phyloP scores from a whole-genome alignment of 2,113 vertebrate species.

The Neoarius graeffei region DNA sequence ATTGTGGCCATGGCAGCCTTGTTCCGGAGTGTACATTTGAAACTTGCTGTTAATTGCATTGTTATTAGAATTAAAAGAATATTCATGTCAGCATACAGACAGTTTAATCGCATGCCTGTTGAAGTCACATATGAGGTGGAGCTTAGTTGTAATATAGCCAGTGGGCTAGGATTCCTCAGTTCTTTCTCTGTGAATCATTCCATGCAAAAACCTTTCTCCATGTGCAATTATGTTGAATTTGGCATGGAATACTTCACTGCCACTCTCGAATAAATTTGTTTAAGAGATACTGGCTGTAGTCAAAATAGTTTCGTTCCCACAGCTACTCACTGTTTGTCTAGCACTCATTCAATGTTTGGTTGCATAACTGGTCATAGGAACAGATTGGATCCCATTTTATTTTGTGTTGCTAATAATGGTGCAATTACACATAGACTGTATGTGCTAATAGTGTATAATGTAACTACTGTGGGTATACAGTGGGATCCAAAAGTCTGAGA shows the following conservation, averaged over 20 bases:
- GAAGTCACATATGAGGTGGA: neutral
- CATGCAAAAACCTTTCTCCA: neutral
- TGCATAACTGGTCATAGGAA: neutral
- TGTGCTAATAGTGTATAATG: neutral
- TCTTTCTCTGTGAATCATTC: conserved; percentile 17
- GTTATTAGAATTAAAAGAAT: neutral
- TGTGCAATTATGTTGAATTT: conserved; percentile 31
- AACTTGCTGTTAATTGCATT: neutral
- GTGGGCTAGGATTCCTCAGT: neutral
- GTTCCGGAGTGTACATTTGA: neutral
- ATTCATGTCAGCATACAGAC: neutral
- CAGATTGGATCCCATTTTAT: neutral
- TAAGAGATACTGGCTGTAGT: conserved; percentile 25
- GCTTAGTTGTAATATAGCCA: neutral
- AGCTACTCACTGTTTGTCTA: conserved; percentile 7
- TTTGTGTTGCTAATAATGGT: neutral
- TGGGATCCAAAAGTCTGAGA: neutral
- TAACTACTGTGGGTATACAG: neutral
- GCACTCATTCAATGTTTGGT: neutral
- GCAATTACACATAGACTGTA: neutral
- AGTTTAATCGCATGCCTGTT: neutral
- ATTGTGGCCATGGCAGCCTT: neutral
- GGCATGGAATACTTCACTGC: neutral
- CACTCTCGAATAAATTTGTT: conserved; percentile 17
- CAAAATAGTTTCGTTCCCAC: conserved; percentile 27